Evolutionary conservation across 2,888 invertebrate species (phyloP).

Genomic region (Eupithecia abbreviata): DNA sequence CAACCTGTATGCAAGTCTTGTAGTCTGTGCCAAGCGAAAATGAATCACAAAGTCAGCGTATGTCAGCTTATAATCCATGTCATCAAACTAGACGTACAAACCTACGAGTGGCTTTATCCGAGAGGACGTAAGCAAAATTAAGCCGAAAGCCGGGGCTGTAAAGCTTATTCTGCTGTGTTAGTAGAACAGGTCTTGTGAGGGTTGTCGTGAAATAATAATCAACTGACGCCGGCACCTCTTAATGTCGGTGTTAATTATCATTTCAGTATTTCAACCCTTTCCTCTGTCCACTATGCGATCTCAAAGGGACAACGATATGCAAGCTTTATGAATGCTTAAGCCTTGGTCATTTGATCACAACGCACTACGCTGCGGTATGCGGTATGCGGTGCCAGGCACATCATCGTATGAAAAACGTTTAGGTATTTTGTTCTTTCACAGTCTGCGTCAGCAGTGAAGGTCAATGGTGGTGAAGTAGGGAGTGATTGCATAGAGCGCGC

Average conservation of each 20-base stretch:
- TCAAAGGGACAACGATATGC: constrained; percentile 6
- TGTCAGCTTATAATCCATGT: constrained; percentile 9
- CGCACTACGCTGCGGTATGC: too few relatives aligned
- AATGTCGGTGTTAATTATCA: constrained; percentile 45
- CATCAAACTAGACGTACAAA: constrained; percentile 9
- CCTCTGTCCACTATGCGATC: constrained; percentile 36
- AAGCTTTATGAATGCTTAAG: not conserved
- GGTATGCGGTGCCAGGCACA: too few relatives aligned
- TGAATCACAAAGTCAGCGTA: constrained; percentile 9
- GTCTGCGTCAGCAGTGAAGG: too few relatives aligned
- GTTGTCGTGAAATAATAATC: constrained; percentile 59
- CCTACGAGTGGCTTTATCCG: not conserved
- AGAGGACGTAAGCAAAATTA: not conserved
- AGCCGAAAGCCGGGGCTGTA: constrained; percentile 8
- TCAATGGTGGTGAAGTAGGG: too few relatives aligned
- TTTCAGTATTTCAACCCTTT: constrained; percentile 41
- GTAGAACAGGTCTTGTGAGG: constrained; percentile 39
- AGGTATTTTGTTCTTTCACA: too few relatives aligned
- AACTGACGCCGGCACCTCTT: constrained; percentile 42
- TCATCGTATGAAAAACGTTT: too few relatives aligned
- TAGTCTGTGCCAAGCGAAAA: constrained; percentile 9
- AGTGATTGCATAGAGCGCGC: too few relatives aligned
- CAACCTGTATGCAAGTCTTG: not conserved
- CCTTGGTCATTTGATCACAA: too few relatives aligned
- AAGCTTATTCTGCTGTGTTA: constrained; percentile 18